Base-by-base conservation (phyloP, 2,888 invertebrate genomes). In the Flexamia atlantica region DNA sequence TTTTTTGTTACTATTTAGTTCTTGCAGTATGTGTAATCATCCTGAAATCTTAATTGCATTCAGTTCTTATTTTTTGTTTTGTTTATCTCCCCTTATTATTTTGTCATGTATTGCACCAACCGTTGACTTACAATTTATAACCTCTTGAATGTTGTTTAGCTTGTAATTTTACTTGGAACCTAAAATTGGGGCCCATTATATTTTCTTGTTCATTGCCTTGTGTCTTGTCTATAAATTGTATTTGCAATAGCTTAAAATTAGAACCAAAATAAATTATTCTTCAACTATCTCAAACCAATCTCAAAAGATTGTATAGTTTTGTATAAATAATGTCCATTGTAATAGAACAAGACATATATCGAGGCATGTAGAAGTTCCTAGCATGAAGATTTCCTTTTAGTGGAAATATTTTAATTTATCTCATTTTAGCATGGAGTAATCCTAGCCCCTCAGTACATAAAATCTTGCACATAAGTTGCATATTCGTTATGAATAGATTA, bases 1-100 rank as follows among this genome's bases (percentile, higher is more conserved):
- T n/a, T n/a, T n/a, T n/a, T n/a, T n/a, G n/a, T n/a, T n/a, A n/a
- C n/a, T n/a, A n/a, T n/a, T n/a, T n/a, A n/a, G n/a, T n/a, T n/a
- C n/a, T n/a, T 36, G 53, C 23, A 64, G 64, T 64, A 64, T 64
- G 64, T 46, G 68, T 68, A 28, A 42, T 42, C 82, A 80, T 79
- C 64, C 79, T 83, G 60, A 81, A 36, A 68, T 68, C 81, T 82
- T 42, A 82, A 57, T 72, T 72, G 25, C 84, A 82, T 53, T 60
- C 57, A 28, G 14, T 84, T 53, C 68, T 60, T 42, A 72, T 81
- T 60, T 81, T 84, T 84, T 83, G 36, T 60, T 84, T 46, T 57
- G 20, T 80, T 80, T 36, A 36, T 32, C 25, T 20, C 74, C 74
- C 40, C 46, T 32, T 40, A 10, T 76, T 40, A 46, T 76, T 76